Evolutionary conservation across 2,797 vertebrate genomes (phyloP).

Genomic region (Euthynnus affinis): DNA sequence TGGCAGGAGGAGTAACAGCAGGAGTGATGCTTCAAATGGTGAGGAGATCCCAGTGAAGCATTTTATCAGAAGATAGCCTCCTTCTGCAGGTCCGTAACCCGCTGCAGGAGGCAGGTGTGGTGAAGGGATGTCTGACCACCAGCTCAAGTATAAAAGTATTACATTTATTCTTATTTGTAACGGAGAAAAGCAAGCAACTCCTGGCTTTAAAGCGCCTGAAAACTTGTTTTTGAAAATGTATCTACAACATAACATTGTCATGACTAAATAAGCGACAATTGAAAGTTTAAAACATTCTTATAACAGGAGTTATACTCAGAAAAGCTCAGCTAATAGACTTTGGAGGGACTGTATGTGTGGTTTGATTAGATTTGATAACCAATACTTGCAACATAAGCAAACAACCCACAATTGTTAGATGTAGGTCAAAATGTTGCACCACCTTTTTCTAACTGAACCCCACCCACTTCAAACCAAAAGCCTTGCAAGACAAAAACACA

Average conservation of each 20-base stretch:
- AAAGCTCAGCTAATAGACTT: background rate
- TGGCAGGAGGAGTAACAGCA: constrained; percentile 91
- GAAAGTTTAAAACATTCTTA: background rate
- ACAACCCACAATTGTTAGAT: no score
- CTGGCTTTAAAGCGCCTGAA: background rate
- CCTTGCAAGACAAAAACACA: no score
- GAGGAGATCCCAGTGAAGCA: constrained; percentile 59
- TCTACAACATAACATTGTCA: background rate
- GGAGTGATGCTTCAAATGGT: constrained; percentile 94
- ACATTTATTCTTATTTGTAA: background rate
- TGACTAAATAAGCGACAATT: background rate
- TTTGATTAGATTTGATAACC: no score
- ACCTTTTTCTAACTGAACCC: no score
- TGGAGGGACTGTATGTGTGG: background rate
- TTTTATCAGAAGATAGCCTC: background rate
- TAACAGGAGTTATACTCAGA: background rate
- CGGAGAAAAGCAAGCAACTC: background rate
- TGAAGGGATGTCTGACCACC: background rate
- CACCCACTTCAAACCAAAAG: no score
- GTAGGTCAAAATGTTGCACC: no score
- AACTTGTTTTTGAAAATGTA: background rate
- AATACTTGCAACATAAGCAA: no score
- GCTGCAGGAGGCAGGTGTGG: background rate
- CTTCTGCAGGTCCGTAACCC: background rate
- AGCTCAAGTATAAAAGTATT: background rate